Base-by-base conservation (phyloP, 2,797 vertebrate species). In the Staurois parvus region DNA sequence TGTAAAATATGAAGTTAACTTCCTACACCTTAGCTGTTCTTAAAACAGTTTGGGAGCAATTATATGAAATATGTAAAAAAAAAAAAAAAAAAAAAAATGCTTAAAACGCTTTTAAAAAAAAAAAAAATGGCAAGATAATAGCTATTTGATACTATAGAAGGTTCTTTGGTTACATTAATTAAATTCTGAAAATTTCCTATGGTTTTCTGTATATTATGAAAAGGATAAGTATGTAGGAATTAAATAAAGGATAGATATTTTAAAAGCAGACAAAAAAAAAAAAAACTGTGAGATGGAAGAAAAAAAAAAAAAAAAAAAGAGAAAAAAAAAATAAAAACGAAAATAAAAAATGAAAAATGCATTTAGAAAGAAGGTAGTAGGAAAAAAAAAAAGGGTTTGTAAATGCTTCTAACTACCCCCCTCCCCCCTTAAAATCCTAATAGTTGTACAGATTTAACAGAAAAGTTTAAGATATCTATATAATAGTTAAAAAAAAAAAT, bases 391-490 rank as follows among this genome's bases (percentile, higher is more conserved):
- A 91, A 94, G 87, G 92, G 91, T 94, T 94, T 95, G 94, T 94
- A 94, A 94, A 95, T 95, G 93, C 92, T 95, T 94, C 92, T 95
- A 94, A 94, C 90, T 93, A 91, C 92, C 93, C 94, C 95, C 95
- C 95, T 92, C 93, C 94, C 95, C 95, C 95, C 94, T 96, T 96
- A 95, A 95, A 94, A 93, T 90, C 93, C 90, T 94, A 93, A 94
- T 95, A 95, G 94, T 93, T 95, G 94, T 95, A 96, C 94, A 97
- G 96, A 95, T 97, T 96, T 92, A 93, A 94, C 94, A 94, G 92
- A 94, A 95, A 96, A 94, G 93, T 97, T 97, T 96, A 96, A 98
- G 96, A 96, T 97, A 97, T 96, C 95, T 96, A 96, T 99, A 98
- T 96, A 90, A 94, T 93, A 94, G 96, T 96, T 95, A 93, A 92